Evolutionary conservation across 2,113 vertebrate genomes (phyloP).

Genomic region (Rhinoptilus africanus): DNA sequence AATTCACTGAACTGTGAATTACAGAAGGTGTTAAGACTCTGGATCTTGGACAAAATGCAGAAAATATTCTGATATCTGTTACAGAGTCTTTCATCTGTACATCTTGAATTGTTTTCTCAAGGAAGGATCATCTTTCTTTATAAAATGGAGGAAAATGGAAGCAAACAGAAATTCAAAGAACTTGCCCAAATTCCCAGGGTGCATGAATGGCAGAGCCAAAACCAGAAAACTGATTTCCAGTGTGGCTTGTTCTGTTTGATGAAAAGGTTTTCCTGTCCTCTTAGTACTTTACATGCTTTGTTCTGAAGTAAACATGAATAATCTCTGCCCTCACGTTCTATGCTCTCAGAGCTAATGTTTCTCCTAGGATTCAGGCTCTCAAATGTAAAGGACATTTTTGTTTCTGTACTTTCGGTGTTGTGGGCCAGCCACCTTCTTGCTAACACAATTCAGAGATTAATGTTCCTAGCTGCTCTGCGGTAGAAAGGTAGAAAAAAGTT

Average conservation of each 20-base stretch:
- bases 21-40: background rate
- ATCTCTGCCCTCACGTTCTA: background rate
- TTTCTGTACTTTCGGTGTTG: background rate
- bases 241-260: background rate
- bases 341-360: background rate
- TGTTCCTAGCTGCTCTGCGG: background rate
- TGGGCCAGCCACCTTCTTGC: background rate
- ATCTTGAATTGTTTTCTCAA: background rate
- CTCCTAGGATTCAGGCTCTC: background rate
- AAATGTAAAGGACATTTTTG: background rate
- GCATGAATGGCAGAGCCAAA: background rate
- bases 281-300: background rate
- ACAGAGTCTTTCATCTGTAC: background rate
- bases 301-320: background rate
- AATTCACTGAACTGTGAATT: constrained; percentile 47
- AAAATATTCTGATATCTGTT: background rate
- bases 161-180: background rate
- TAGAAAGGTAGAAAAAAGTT: background rate
- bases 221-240: background rate
- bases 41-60: background rate
- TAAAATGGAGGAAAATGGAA: background rate
- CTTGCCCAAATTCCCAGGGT: background rate
- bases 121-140: background rate
- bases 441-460: background rate
- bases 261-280: background rate